phyloP scores from a whole-genome alignment of 1,140 invertebrate genomes.

The Leptinotarsa lineolata region DNA sequence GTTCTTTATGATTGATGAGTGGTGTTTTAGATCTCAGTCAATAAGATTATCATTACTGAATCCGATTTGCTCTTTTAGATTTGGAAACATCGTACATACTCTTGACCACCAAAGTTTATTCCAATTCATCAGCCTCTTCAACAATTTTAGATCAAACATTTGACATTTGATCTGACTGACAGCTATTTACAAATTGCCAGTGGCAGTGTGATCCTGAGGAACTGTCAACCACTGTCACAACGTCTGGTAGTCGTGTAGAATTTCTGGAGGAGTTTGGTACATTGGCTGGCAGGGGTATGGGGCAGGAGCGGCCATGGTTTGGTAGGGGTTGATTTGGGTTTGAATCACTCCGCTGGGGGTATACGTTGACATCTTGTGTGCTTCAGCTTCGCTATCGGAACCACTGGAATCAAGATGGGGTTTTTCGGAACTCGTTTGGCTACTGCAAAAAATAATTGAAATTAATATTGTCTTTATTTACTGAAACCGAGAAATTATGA shows the following conservation, averaged over 20 bases:
- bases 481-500: too few relatives aligned
- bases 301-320: slow-evolving; percentile 42
- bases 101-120: neutral
- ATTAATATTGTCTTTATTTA: too few relatives aligned
- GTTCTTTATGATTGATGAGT: too few relatives aligned
- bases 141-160: neutral
- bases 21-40: neutral
- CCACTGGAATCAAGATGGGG: slow-evolving; percentile 54
- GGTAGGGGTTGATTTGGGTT: slow-evolving; percentile 47
- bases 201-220: slow-evolving; percentile 32
- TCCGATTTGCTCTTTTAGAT: neutral
- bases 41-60: neutral
- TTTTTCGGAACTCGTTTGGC: slow-evolving; percentile 50
- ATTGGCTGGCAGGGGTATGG: slow-evolving; percentile 45
- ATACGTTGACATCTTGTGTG: slow-evolving; percentile 43
- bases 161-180: neutral
- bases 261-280: slow-evolving; percentile 50
- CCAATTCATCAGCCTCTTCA: neutral
- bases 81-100: neutral
- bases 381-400: slow-evolving; percentile 53
- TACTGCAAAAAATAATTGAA: slow-evolving; percentile 43
- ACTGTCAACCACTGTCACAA: slow-evolving; percentile 55
- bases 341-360: slow-evolving; percentile 40
- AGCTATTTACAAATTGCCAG: slow-evolving; percentile 36
- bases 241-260: slow-evolving; percentile 55